A percentile compares a stretch with the other conserved stretches of the same genome.
Conservation (phyloP, 2,888 invertebrate species). For the Zootermopsis nevadensis region DNA sequence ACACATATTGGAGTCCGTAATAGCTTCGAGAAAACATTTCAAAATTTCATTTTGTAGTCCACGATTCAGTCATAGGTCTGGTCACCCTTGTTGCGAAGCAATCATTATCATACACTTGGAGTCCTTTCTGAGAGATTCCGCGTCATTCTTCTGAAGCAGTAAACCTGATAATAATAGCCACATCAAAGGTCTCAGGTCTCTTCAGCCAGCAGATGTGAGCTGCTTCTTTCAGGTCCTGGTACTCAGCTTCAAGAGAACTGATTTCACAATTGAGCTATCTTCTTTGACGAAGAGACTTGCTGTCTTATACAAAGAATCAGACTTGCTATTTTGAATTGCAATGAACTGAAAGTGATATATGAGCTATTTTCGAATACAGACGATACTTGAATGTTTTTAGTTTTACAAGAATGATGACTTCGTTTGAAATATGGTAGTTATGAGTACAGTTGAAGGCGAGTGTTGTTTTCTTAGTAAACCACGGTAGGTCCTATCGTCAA, state of each 20-base stretch:
- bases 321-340: slow-evolving; percentile 25
- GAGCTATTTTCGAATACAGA: not conserved
- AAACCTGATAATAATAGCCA: slow-evolving; percentile 25
- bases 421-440: not conserved
- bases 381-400: not conserved
- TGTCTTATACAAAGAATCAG: not conserved
- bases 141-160: slow-evolving; percentile 4
- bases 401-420: not conserved
- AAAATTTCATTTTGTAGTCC: too few species aligned
- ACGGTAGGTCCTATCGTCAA: too few species aligned
- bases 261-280: slow-evolving; percentile 34
- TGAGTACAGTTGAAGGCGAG: too few species aligned
- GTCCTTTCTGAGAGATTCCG: slow-evolving; percentile 2
- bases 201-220: slow-evolving; percentile 1
- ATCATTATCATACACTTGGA: slow-evolving; percentile 2
- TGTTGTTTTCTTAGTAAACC: too few species aligned
- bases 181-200: not conserved
- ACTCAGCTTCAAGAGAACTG: slow-evolving; percentile 4
- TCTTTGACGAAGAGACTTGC: not conserved
- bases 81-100: slow-evolving; percentile 7
- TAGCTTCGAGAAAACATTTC: too few species aligned
- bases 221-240: not conserved
- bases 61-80: not conserved
- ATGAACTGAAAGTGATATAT: not conserved
- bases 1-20: too few species aligned